A percentile compares a stretch with the other conserved stretches of the same genome.
phyloP scores from a whole-genome alignment of 2,888 invertebrate species.

The Sarcophaga subvicina region DNA sequence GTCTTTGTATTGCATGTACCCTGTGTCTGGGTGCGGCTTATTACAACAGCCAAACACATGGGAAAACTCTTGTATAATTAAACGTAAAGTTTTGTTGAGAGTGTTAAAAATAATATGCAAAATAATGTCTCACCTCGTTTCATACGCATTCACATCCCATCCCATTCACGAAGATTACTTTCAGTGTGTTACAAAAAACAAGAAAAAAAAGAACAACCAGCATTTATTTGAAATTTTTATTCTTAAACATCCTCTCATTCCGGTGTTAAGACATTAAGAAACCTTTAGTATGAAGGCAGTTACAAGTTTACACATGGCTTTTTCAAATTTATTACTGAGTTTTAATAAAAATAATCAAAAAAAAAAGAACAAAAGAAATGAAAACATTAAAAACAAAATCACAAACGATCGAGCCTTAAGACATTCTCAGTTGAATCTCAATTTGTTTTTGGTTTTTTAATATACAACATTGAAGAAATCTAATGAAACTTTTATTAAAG shows the following conservation, averaged over 20 bases:
- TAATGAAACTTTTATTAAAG: too few relatives aligned
- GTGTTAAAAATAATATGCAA: conserved; percentile 50
- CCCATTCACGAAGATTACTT: conserved; percentile 20
- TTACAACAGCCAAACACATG: conserved; percentile 4
- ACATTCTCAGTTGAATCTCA: not conserved
- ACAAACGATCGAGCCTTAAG: not conserved
- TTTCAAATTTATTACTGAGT: not conserved
- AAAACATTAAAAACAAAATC: too few relatives aligned
- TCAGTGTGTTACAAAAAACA: not conserved
- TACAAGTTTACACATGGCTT: conserved; percentile 28
- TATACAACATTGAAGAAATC: too few relatives aligned
- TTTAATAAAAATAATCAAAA: not conserved
- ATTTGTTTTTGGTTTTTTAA: not conserved
- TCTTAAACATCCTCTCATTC: not conserved
- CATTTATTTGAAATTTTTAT: not conserved
- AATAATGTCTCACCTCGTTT: conserved; percentile 49
- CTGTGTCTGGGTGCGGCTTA: conserved; percentile 57
- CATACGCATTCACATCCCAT: conserved; percentile 1
- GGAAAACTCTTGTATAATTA: conserved; percentile 36
- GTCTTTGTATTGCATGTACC: conserved; percentile 13
- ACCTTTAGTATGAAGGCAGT: conserved; percentile 28
- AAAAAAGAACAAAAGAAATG: not conserved
- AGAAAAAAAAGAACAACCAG: conserved; percentile 21
- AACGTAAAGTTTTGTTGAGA: conserved; percentile 35
- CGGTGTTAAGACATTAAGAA: not conserved